Evolutionary conservation across 2,797 vertebrate species (phyloP), one percentile per base, ranked within the genome.

Genomic region (Sciurus vulgaris): DNA sequence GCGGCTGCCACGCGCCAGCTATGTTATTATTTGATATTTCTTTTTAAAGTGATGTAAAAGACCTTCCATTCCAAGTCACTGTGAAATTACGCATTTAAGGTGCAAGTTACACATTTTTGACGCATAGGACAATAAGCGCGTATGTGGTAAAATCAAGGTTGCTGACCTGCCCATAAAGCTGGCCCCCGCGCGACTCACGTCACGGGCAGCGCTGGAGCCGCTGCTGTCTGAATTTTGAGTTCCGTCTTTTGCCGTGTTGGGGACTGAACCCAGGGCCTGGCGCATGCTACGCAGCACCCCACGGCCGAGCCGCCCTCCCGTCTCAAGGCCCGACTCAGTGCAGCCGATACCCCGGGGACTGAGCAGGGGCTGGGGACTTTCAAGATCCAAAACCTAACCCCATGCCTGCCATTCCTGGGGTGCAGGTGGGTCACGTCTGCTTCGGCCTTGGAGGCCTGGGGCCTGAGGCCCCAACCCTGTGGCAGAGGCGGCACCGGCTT

Each of bases 381-480:
- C 59, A 18, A 17, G 88, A 70, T 70, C 84, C 24, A 49, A 90
- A 67, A 77, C 6, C 9, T 4, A 38, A 38, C 30, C n/a, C 4
- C 0, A 2, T 79, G 17, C 30, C 22, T 20, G 47, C 81, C 67
- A 10, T 38, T 44, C 13, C 51, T 9, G 24, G 63, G 38, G 22
- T 28, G 51, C 7, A 49, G n/a, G 61, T 2, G 5, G 72, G 14
- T 86, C 61, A 12, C 2, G 1, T 17, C 79, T 4, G 5, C 38
- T 28, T 74, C 30, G 79, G 73, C 14, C 44, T 22, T 17, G 12
- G 49, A 77, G 82, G 15, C 67, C 67, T 33, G 26, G 3, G n/a
- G 24, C 77, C 20, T 0, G 2, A 0, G 6, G 70, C 67, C 49
- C 59, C 49, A 24, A 1, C 4, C 54, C 11, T 15, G n/a, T 17